Conservation (phyloP, 2,797 vertebrate genomes). For the Sebastiscus tertius region DNA sequence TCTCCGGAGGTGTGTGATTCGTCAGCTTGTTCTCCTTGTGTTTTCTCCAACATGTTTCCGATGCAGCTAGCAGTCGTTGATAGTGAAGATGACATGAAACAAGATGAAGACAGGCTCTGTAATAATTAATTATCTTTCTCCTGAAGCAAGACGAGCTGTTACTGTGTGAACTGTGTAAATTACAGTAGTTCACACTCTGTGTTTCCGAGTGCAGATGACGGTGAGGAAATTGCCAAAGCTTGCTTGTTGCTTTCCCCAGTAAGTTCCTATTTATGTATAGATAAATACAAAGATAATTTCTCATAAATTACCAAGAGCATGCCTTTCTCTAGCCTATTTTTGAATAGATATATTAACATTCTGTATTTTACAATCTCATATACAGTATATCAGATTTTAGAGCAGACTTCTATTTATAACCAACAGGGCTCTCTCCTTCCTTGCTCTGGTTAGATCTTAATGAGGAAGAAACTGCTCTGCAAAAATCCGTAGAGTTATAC, state of each 20-base stretch:
- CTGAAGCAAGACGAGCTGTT: not conserved
- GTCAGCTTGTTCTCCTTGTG: not conserved
- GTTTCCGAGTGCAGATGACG: not conserved
- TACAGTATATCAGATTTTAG: slow-evolving; percentile 30
- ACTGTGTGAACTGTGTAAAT: not conserved
- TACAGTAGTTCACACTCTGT: not conserved
- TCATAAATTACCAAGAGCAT: not conserved
- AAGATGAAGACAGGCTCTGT: not conserved
- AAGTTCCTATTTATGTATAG: not conserved
- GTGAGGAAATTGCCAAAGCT: not conserved
- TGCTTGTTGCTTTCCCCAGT: not conserved
- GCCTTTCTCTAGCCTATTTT: not conserved
- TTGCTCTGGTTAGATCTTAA: slow-evolving; percentile 21
- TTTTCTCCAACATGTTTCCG: not conserved
- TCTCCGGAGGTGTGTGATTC: not conserved
- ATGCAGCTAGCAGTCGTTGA: not conserved
- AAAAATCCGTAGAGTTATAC: not conserved
- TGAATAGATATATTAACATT: not conserved
- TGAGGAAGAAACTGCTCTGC: slow-evolving; percentile 4
- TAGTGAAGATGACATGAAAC: not conserved
- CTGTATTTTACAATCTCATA: not conserved
- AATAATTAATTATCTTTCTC: not conserved
- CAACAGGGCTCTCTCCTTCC: slow-evolving; percentile 6
- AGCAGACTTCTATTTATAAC: slow-evolving; percentile 59
- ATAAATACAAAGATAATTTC: not conserved